Base-by-base conservation (phyloP, 2,113 vertebrate species). In the Typhlomys cinereus region DNA sequence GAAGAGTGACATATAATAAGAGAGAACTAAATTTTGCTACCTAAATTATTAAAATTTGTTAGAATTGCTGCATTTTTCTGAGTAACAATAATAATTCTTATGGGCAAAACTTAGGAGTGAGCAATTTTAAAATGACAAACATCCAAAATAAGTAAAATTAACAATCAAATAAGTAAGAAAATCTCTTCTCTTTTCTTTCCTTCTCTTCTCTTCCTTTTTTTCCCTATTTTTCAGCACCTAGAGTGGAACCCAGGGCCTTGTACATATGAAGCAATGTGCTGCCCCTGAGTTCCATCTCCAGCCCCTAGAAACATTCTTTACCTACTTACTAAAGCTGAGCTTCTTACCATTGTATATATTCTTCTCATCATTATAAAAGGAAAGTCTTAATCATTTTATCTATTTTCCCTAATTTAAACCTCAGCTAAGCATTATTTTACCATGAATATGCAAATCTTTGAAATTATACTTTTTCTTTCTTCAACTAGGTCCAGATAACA, bases 371-470 rank as follows among this genome's bases (percentile, higher is more conserved):
- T 61, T 23, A 59, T 29, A 59, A 73, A n/a, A 74, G n/a, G 21
- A 71, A 85, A 61, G 23, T 27, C 86, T 85, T 39, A 17, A 81
- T 86, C 31, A 76, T 70, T 91, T 82, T 76, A 89, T 44, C 34
- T 7, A 64, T 70, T 86, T 90, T 82, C 52, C 48, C 48, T 67
- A 41, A 48, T 14, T 7, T 81, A 54, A 89, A 85, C 8, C 8
- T 86, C 31, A 62, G 12, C 73, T 61, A 1, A 1, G 67, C 31
- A 52, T 46, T 67, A 62, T 81, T 80, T 89, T 57, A 91, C 18
- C 48, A 73, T 10, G 5, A 1, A 29, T 81, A 62, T 50, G 27
- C 82, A 25, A 15, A 61, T 70, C 17, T 64, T 89, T 89, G 62
- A 62, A 86, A 36, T 34, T 20, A 64, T 5, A 74, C 6, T 34